Conservation (phyloP, 2,888 invertebrate genomes). For the Panopea generosa region DNA sequence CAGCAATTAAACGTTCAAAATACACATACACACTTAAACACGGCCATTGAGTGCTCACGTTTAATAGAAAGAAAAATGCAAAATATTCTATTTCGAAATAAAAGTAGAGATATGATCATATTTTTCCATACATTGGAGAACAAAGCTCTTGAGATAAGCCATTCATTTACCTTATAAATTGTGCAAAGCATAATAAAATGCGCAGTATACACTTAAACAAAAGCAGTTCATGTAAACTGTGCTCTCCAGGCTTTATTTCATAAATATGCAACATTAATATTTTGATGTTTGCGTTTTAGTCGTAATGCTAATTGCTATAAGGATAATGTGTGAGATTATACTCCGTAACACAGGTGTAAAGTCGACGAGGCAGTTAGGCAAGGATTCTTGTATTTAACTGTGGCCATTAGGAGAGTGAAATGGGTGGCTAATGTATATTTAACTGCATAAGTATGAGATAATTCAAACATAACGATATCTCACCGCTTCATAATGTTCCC, state of each 20-base stretch:
- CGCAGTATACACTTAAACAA: too few relatives aligned
- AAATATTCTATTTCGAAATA: too few relatives aligned
- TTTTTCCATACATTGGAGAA: too few relatives aligned
- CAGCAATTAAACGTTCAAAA: too few relatives aligned
- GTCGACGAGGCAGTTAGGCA: slow-evolving; percentile 6
- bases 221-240: too few relatives aligned
- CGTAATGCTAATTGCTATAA: slow-evolving; percentile 38
- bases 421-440: slow-evolving; percentile 59
- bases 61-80: too few relatives aligned
- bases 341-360: slow-evolving; percentile 36
- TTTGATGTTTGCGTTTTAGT: slow-evolving; percentile 4
- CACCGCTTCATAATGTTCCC: slow-evolving; percentile 35
- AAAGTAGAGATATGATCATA: too few relatives aligned
- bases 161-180: too few relatives aligned
- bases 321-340: slow-evolving; percentile 36
- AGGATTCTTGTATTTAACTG: slow-evolving; percentile 17
- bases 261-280: slow-evolving; percentile 6
- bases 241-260: background rate
- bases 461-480: slow-evolving; percentile 41
- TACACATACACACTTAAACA: too few relatives aligned
- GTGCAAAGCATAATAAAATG: too few relatives aligned
- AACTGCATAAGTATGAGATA: slow-evolving; percentile 47
- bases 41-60: too few relatives aligned
- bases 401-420: slow-evolving; percentile 50
- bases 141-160: too few relatives aligned